Evolutionary conservation across 2,113 vertebrate genomes (phyloP), one percentile per base, ranked within the genome.

Genomic region (Anhinga anhinga): DNA sequence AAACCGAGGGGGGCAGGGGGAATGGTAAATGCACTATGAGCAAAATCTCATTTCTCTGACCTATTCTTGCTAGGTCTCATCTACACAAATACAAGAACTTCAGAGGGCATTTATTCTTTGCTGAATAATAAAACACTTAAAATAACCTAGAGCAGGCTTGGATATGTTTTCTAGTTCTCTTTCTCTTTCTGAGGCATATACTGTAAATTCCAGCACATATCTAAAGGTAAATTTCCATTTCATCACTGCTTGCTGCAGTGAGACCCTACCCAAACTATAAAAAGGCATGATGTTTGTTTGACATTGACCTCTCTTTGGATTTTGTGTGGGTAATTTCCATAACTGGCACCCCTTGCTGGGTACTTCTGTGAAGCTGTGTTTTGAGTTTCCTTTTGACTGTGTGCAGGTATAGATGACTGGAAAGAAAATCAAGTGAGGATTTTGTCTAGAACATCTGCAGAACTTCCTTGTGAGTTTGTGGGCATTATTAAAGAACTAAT

Each of bases 1-100:
- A 14, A 70, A 0, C 21, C 6, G 53, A 17, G 13, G 15, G 2
- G 5, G 4, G 2, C 4, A 3, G 1, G 4, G 7, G 7, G 5
- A 11, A 61, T 17, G 9, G 4, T 44, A 38, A 25, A 79, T 82
- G 62, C 11, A 18, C 29, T 13, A 5, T 20, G 14, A 58, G 76
- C 25, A 38, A 8, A 25, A n/a, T 22, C 10, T 56, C 15, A 3
- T n/a, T 82, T 55, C 5, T 61, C 73, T 27, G 53, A 29, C 4
- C 32, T 69, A 10, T 58, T 45, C 58, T 45, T 25, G 47, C 23
- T 8, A 32, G 17, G 44, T 18, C 38, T 83, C 29, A 18, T 18
- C 42, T 50, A 5, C 40, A 26, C 6, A 30, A 42, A 25, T 1
- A 11, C 11, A 26, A 44, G 10, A 55, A 10, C 8, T 53, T 69